These are phyloP conservation scores for Numenius arquata DNA, from an alignment of 2,113 vertebrate genomes.

Conservation along the genomic window DNA sequence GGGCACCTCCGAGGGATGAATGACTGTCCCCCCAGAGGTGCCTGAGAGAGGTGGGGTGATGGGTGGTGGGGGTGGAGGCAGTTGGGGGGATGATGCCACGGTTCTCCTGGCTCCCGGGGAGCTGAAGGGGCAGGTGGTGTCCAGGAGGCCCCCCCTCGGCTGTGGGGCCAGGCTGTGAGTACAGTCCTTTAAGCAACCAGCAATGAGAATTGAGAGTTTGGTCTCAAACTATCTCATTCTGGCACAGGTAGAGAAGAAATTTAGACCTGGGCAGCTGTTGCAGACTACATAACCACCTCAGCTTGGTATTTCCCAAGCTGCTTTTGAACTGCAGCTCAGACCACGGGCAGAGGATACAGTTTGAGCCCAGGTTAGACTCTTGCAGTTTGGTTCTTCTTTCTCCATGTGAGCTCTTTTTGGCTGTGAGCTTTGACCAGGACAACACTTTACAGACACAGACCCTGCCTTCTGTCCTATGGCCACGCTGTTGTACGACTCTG, in stretches of 20 bases:
- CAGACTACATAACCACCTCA: background rate
- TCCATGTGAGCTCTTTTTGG: background rate
- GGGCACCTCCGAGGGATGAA: background rate
- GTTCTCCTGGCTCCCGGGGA: background rate
- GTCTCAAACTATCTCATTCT: background rate
- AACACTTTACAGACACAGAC: background rate
- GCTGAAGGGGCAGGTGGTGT: too few species aligned
- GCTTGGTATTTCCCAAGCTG: background rate
- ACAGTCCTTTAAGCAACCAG: background rate
- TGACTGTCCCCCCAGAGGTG: background rate
- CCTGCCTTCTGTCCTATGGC: background rate
- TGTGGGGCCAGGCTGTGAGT: background rate
- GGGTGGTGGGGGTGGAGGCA: background rate
- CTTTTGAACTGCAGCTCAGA: background rate
- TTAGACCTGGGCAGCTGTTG: background rate
- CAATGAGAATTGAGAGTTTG: fast-evolving
- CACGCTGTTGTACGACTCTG: background rate
- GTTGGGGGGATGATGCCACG: background rate
- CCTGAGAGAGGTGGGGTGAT: background rate
- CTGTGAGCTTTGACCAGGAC: background rate
- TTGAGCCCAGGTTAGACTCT: background rate
- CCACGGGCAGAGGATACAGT: fast-evolving
- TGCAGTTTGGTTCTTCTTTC: background rate
- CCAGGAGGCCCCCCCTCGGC: background rate
- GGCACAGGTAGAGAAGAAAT: background rate